Percentiles rank a stretch among this genome's conserved stretches.
These are phyloP conservation scores for Gallinago nigripennis DNA, from an alignment of 2,797 vertebrate genomes.

Conservation along the genomic window DNA sequence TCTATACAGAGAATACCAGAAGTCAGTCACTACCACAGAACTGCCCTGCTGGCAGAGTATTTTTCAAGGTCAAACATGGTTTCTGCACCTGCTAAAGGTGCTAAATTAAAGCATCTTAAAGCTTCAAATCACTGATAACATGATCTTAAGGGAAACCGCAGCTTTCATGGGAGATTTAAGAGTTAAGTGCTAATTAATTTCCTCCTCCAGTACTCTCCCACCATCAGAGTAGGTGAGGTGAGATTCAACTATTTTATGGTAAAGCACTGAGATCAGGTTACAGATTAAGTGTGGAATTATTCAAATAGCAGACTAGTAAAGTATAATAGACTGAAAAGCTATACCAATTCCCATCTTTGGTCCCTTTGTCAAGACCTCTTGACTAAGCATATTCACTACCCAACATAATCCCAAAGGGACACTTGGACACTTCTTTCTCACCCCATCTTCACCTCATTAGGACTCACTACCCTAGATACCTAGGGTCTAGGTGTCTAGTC, in stretches of 20 bases:
- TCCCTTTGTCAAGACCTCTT: not conserved
- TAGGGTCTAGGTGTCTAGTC: too few relatives aligned
- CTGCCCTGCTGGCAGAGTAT: not conserved
- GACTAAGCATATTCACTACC: not conserved
- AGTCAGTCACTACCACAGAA: not conserved
- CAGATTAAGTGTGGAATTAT: not conserved
- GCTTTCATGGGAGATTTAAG: not conserved
- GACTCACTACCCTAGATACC: not conserved
- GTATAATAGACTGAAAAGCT: not conserved
- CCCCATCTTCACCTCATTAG: not conserved
- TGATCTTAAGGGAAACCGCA: not conserved
- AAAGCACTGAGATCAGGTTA: not conserved
- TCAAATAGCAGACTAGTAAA: not conserved
- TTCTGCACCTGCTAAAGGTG: not conserved
- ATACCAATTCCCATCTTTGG: not conserved
- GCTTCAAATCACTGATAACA: not conserved
- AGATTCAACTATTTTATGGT: not conserved
- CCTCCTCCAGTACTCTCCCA: not conserved
- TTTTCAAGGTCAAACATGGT: slow-evolving; percentile 2
- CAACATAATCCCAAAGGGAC: not conserved
- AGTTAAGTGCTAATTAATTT: not conserved
- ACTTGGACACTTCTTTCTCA: not conserved
- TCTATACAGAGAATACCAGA: not conserved
- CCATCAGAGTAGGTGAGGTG: not conserved
- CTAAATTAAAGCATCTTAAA: not conserved